Evolutionary conservation across 2,888 invertebrate species (phyloP), one percentile per base, ranked within the genome.

Genomic region (Vannuccia rotundouncinata): DNA sequence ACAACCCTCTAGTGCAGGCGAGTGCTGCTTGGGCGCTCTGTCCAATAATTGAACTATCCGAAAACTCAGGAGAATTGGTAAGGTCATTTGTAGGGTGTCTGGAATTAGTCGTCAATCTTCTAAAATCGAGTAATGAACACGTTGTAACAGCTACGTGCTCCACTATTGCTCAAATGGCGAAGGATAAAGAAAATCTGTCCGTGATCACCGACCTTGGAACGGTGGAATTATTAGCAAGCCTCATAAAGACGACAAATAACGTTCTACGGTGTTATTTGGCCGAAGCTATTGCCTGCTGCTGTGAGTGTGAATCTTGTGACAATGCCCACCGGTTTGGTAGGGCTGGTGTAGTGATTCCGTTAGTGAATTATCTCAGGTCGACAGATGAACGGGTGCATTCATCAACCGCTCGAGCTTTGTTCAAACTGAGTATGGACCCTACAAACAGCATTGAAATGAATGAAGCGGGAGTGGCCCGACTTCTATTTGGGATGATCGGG

Each of bases 1-100:
- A 92, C 27, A 92, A 92, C 13, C 91, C 91, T 25, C 85, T 90
- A 28, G 94, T 96, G 0, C 95, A 95, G 88, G 93, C 94, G 0
- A 93, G 94, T 85, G 95, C 96, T 0, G 95, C 95, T 0, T 91
- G 93, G 89, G 95, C 95, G 0, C 90, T 97, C 74, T 95, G 95
- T 81, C 95, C 95, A 0, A 95, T 95, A 86, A 93, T 96, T 0
- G 91, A 92, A 85, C 92, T 94, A 86, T 93, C 95, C 0, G 91
- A 91, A 84, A 94, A 95, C 88, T 94, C 95, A 0, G 94, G 95
- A 0, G 95, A 96, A 88, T 92, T 95, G 91, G 95, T 96, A 17
- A 90, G 95, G 66, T 95, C 95, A 82, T 93, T 96, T 86, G 95
- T 96, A 0, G 96, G 96, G 0, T 95, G 95, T 74, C 89, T 96